Percentiles rank a stretch among this genome's conserved stretches.
Evolutionary conservation across 2,797 vertebrate species (phyloP).

Genomic region (Alfaro cultratus): DNA sequence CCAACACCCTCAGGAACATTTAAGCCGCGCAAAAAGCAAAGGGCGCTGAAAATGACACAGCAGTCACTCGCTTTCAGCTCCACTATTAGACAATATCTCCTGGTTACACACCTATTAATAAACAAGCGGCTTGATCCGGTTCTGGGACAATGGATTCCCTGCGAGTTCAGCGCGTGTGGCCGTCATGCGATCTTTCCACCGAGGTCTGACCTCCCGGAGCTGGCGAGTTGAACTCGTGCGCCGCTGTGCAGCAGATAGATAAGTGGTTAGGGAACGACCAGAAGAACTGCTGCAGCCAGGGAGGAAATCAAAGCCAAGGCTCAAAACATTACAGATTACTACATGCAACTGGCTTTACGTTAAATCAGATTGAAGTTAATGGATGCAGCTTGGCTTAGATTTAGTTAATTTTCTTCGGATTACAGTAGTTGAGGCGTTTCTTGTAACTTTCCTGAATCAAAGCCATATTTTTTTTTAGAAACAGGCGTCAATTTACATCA

Average conservation of each 20-base stretch:
- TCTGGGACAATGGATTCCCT: slow-evolving; percentile 28
- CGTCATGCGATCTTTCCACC: slow-evolving; percentile 22
- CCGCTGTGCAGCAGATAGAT: not conserved
- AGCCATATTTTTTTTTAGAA: not conserved
- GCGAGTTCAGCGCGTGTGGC: slow-evolving; percentile 7
- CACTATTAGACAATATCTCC: not conserved
- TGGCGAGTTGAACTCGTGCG: slow-evolving; percentile 13
- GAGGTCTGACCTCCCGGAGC: slow-evolving; percentile 19
- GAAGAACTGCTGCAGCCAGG: not conserved
- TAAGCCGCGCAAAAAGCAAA: not conserved
- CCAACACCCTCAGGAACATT: not conserved
- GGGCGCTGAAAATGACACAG: slow-evolving; percentile 1
- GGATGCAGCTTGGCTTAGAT: not conserved
- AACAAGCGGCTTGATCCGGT: slow-evolving; percentile 11
- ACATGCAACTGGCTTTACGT: not conserved
- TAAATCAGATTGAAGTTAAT: not conserved
- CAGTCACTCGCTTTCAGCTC: slow-evolving; percentile 5
- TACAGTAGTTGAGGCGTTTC: not conserved
- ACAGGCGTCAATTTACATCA: not conserved
- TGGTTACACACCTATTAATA: slow-evolving; percentile 36
- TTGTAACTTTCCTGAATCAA: not conserved
- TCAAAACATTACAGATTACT: not conserved
- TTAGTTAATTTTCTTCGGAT: not conserved
- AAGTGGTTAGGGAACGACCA: not conserved
- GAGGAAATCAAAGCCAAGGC: slow-evolving; percentile 1